A percentile compares a stretch with the other conserved stretches of the same genome.
Conservation (phyloP, 2,888 invertebrate species). For the Drosophila mayaguana region DNA sequence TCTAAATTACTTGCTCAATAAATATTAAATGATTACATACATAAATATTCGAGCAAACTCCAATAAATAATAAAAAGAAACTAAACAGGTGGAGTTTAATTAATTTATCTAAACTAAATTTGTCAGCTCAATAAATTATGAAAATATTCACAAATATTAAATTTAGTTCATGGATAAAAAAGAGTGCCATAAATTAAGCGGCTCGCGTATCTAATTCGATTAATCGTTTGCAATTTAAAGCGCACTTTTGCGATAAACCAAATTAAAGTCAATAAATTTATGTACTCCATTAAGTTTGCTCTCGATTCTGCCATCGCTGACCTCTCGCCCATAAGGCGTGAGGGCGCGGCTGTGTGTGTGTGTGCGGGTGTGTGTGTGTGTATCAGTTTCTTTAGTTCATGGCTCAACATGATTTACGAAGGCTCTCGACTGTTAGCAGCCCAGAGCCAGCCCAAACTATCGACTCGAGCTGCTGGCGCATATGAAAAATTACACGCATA, state of each 20-base stretch:
- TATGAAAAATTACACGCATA: slow-evolving; percentile 68
- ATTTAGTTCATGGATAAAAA: background rate
- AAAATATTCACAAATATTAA: background rate
- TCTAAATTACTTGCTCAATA: too few species aligned
- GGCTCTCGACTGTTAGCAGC: slow-evolving; percentile 54
- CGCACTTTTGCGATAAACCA: slow-evolving; percentile 29
- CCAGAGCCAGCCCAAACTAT: slow-evolving; percentile 40
- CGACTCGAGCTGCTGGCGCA: slow-evolving; percentile 23
- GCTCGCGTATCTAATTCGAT: slow-evolving; percentile 34
- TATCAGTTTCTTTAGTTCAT: slow-evolving; percentile 29
- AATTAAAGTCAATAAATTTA: slow-evolving; percentile 56
- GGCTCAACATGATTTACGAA: slow-evolving; percentile 55
- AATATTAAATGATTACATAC: too few species aligned
- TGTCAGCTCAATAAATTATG: background rate
- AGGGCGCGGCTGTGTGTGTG: background rate
- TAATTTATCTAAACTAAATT: background rate
- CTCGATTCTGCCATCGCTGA: slow-evolving; percentile 42
- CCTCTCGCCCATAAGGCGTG: slow-evolving; percentile 11
- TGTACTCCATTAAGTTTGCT: slow-evolving; percentile 47
- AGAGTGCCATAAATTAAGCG: slow-evolving; percentile 11
- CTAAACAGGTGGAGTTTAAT: background rate
- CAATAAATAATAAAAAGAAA: background rate
- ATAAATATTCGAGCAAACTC: too few species aligned
- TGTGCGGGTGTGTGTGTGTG: slow-evolving; percentile 5
- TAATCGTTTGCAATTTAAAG: slow-evolving; percentile 31